Evolutionary conservation across 2,888 invertebrate genomes (phyloP).

Genomic region (Troides oblongomaculatus): DNA sequence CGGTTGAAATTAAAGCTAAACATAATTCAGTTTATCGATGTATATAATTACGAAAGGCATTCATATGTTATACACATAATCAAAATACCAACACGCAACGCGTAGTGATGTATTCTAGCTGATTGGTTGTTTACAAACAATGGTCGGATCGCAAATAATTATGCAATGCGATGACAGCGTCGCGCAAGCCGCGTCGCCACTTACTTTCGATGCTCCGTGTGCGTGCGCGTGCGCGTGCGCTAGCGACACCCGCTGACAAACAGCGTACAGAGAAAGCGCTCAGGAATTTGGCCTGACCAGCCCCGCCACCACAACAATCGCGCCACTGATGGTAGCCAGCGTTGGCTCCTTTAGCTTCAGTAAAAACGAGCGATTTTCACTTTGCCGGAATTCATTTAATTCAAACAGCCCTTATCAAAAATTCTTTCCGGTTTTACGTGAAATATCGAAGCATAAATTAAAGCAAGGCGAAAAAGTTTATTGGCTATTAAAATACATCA

Average conservation of each 20-base stretch:
- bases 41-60: conserved; percentile 26
- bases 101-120: conserved; percentile 52
- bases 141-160: conserved; percentile 71
- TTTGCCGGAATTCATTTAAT: not conserved
- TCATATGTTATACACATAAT: conserved; percentile 45
- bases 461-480: conserved; percentile 31
- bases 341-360: conserved; percentile 8
- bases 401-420: not conserved
- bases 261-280: conserved; percentile 72
- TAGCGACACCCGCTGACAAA: conserved; percentile 33
- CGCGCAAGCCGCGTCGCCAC: conserved; percentile 51
- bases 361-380: not conserved
- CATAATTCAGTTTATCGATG: conserved; percentile 19
- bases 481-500: conserved; percentile 50
- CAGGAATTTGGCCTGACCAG: conserved; percentile 71
- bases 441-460: not conserved
- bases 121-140: conserved; percentile 76
- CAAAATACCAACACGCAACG: conserved; percentile 65
- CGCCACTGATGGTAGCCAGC: conserved; percentile 23
- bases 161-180: conserved; percentile 74
- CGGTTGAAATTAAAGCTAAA: conserved; percentile 22
- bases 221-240: conserved; percentile 43
- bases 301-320: conserved; percentile 27
- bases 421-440: conserved; percentile 4
- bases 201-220: conserved; percentile 73